Base-by-base conservation (phyloP, 2,113 vertebrate genomes). In the Cygnus buccinator region DNA sequence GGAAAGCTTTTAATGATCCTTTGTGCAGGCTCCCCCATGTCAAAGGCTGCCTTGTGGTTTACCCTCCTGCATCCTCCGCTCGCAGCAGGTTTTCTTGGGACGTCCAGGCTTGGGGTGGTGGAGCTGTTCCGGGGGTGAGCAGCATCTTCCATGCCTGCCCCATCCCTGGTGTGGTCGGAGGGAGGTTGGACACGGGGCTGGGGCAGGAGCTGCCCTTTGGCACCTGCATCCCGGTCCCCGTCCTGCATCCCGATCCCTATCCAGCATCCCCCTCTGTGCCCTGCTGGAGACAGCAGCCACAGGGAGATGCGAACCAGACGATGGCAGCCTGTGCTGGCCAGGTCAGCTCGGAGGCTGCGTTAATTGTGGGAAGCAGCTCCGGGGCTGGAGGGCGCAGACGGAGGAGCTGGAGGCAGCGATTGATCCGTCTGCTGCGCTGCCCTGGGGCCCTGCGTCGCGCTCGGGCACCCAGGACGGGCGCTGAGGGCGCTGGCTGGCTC, bases 361-460 rank as follows among this genome's bases (percentile, higher is more conserved):
- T 93, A 88, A 93, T 67, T 61, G 90, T 92, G 87, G 84, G 85
- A 94, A 93, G 70, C 3, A 21, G 81, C 89, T 85, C 73, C 9
- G 74, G 66, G 84, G 66, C 86, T 3, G 2, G 74, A 86, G 57
- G 89, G 63, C 15, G 41, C 61, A 41, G 57, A 80, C 21, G 9
- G 33, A 76, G 89, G 75, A 37, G 74, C 79, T 61, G 76, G 35
- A 6, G 54, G 80, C 65, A 4, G 67, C n/a, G n/a, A 11, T 68
- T 28, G 6, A 65, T 61, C 74, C 20, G 54, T 13, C 54, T 43
- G 61, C 26, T 58, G 44, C 29, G 1, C 1, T 29, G 20, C 22
- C 14, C 2, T 2, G 31, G 35, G 43, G 31, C 20, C 41, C 35
- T 9, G 21, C 41, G 8, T 31, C 10, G 1, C 23, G 14, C 37